Percentiles rank a stretch among this genome's conserved stretches.
Conservation (phyloP, 2,888 invertebrate species). For the Dryococelus australis region DNA sequence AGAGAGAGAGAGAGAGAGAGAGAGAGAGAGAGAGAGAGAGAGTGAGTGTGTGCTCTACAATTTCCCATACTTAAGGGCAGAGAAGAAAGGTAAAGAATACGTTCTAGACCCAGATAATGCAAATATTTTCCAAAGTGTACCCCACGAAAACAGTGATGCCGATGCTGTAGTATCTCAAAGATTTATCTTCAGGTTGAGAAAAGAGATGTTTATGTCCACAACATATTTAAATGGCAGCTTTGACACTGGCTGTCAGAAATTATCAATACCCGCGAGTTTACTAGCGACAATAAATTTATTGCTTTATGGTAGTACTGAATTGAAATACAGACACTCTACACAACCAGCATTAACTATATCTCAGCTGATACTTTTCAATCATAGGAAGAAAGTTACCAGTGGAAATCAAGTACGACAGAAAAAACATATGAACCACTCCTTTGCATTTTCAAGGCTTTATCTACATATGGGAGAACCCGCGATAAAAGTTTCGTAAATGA, state of each 20-base stretch:
- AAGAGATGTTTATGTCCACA: background rate
- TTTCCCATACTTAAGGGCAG: background rate
- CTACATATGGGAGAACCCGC: no score
- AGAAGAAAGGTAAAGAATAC: slow-evolving; percentile 19
- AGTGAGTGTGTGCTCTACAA: slow-evolving; percentile 8
- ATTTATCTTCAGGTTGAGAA: background rate
- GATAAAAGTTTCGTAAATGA: no score
- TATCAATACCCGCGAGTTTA: no score
- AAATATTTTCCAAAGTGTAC: background rate
- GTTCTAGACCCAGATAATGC: background rate
- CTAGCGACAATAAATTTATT: no score
- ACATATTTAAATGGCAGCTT: background rate
- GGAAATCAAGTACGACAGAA: slow-evolving; percentile 4
- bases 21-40: no score
- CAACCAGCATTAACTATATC: slow-evolving; percentile 13
- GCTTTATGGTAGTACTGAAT: no score
- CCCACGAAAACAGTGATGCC: background rate
- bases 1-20: no score
- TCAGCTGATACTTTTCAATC: slow-evolving; percentile 11
- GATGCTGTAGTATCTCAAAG: background rate
- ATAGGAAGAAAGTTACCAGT: background rate
- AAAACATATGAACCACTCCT: slow-evolving; percentile 4
- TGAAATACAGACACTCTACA: background rate
- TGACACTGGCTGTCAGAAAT: no score
- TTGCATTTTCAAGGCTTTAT: no score